phyloP scores from a whole-genome alignment of 2,888 invertebrate species.

The Podotricha telesiphe region DNA sequence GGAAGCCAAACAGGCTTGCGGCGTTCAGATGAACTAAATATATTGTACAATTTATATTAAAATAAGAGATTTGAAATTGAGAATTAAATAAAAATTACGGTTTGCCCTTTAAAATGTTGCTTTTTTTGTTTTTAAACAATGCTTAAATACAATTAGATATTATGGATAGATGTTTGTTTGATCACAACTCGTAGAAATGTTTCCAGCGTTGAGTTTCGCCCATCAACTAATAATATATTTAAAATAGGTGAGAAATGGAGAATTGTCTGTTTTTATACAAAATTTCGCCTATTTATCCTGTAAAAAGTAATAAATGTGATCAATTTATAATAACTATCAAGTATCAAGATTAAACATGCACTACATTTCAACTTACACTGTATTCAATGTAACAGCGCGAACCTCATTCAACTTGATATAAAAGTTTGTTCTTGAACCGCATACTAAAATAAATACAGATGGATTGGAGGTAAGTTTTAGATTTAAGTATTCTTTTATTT shows the following conservation, averaged over 20 bases:
- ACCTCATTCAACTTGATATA: slow-evolving; percentile 1
- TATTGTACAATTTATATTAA: neutral
- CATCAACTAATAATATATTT: neutral
- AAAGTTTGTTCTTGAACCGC: neutral
- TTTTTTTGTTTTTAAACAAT: too few species aligned
- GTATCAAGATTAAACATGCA: neutral
- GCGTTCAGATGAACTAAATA: neutral
- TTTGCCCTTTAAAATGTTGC: too few species aligned
- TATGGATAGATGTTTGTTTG: too few species aligned
- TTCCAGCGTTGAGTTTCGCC: too few species aligned
- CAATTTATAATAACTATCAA: neutral
- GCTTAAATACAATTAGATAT: too few species aligned
- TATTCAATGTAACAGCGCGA: neutral
- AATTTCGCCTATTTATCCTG: neutral
- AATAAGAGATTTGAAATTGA: neutral
- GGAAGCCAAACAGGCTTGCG: slow-evolving; percentile 20
- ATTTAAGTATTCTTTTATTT: neutral
- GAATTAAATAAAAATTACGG: neutral
- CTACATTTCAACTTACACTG: neutral
- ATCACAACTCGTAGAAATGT: too few species aligned
- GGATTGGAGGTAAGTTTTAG: neutral
- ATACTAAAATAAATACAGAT: neutral
- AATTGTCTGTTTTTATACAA: neutral
- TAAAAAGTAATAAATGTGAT: neutral
- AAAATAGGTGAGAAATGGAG: neutral